Percentiles rank a stretch among this genome's conserved stretches.
Conservation (phyloP, 2,888 invertebrate genomes). For the Heliconius charithonia region DNA sequence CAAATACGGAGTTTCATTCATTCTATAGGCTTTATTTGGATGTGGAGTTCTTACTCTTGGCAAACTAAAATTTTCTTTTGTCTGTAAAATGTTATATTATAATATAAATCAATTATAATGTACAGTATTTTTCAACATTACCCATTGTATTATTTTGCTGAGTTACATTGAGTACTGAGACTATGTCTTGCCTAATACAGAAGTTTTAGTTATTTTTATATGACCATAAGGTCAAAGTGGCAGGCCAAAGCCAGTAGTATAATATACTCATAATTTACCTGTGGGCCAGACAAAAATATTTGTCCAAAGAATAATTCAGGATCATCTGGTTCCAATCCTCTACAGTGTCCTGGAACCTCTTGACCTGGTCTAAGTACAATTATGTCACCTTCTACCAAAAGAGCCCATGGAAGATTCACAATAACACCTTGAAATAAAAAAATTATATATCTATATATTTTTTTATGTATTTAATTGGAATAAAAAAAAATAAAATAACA, state of each 20-base stretch:
- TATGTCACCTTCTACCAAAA: slow-evolving; percentile 94
- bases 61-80: slow-evolving; percentile 87
- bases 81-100: slow-evolving; percentile 58
- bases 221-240: too few relatives aligned
- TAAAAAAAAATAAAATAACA: not conserved
- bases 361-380: slow-evolving; percentile 96
- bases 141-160: too few relatives aligned
- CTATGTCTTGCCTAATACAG: too few relatives aligned
- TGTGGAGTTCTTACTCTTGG: slow-evolving; percentile 91
- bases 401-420: slow-evolving; percentile 95
- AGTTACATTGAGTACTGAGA: too few relatives aligned
- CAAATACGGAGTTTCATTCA: slow-evolving; percentile 94
- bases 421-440: slow-evolving; percentile 76
- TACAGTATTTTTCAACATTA: too few relatives aligned
- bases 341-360: slow-evolving; percentile 87
- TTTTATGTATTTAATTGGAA: not conserved
- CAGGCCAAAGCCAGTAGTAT: too few relatives aligned
- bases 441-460: not conserved
- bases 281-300: slow-evolving; percentile 72
- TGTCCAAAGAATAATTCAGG: slow-evolving; percentile 75
- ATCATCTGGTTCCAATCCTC: slow-evolving; percentile 77
- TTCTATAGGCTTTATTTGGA: slow-evolving; percentile 88
- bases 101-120: too few relatives aligned
- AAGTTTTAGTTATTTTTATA: too few relatives aligned
- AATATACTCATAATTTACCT: slow-evolving; percentile 53